phyloP scores from a whole-genome alignment of 2,888 invertebrate genomes.

The Drosophila ezoana region DNA sequence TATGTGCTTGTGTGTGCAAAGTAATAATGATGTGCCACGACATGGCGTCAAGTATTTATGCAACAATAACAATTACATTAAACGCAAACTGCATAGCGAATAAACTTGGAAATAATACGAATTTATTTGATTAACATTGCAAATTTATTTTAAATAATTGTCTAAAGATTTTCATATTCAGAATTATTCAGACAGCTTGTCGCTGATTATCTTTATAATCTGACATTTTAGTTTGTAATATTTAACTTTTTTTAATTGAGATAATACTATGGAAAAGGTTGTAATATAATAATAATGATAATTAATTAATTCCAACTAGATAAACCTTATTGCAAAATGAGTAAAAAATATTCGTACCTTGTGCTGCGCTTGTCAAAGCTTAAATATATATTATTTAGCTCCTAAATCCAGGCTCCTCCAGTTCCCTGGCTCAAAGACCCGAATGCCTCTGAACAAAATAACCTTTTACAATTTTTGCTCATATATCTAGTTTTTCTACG shows the following conservation, averaged over 20 bases:
- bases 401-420: too few species aligned
- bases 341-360: too few species aligned
- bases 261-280: neutral
- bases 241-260: conserved; percentile 8
- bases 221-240: conserved; percentile 18
- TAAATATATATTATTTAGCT: too few species aligned
- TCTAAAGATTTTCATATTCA: conserved; percentile 13
- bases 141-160: conserved; percentile 39
- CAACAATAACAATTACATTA: conserved; percentile 75
- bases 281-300: neutral
- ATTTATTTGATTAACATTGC: conserved; percentile 48
- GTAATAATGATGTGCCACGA: conserved; percentile 77
- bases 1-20: conserved; percentile 31
- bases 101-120: conserved; percentile 48
- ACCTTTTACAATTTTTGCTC: too few species aligned
- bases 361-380: too few species aligned
- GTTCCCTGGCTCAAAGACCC: too few species aligned
- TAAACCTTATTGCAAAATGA: neutral
- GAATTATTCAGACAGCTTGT: conserved; percentile 24
- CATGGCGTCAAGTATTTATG: conserved; percentile 74
- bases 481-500: too few species aligned
- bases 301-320: neutral
- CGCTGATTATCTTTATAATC: conserved; percentile 20
- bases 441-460: too few species aligned
- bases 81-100: conserved; percentile 44